These are phyloP conservation scores for Antennarius maculatus DNA, from an alignment of 2,797 vertebrate genomes.

Conservation along the genomic window DNA sequence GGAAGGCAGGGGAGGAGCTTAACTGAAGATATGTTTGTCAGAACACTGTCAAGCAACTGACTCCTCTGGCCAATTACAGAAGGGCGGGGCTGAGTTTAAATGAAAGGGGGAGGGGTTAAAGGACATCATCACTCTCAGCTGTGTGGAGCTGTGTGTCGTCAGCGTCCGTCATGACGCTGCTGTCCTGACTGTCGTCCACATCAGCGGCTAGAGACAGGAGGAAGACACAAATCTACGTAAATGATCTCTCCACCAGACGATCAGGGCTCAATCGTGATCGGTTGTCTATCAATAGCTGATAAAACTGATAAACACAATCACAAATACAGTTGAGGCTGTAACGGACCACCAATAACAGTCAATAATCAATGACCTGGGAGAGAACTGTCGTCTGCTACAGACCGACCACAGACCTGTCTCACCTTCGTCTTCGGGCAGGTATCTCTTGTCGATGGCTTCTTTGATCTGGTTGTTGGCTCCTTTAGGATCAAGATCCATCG, in stretches of 20 bases:
- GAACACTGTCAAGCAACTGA: conserved; percentile 35
- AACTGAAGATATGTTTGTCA: conserved; percentile 37
- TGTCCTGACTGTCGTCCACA: conserved; percentile 88
- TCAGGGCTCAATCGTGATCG: background rate
- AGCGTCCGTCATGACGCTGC: conserved; percentile 94
- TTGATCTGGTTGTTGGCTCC: conserved; percentile 99
- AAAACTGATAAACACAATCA: too few species aligned
- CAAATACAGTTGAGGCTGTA: too few species aligned
- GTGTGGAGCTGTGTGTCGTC: conserved; percentile 97
- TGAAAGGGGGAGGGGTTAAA: conserved; percentile 77
- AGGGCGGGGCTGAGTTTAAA: conserved; percentile 21
- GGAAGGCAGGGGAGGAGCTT: conserved; percentile 15
- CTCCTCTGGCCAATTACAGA: conserved; percentile 26
- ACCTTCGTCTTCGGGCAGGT: conserved; percentile 95
- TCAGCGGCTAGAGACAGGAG: conserved; percentile 74
- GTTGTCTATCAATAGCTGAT: too few species aligned
- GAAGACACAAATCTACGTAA: background rate
- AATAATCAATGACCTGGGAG: background rate
- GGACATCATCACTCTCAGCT: conserved; percentile 93
- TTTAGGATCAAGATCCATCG: conserved; percentile 98
- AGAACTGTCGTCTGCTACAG: background rate
- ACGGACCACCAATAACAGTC: too few species aligned
- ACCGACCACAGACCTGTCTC: background rate
- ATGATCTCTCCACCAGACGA: background rate
- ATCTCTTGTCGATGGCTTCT: conserved; percentile 98